These are phyloP conservation scores for Rhamnusium bicolor DNA, from an alignment of 2,888 invertebrate genomes.

Conservation along the genomic window DNA sequence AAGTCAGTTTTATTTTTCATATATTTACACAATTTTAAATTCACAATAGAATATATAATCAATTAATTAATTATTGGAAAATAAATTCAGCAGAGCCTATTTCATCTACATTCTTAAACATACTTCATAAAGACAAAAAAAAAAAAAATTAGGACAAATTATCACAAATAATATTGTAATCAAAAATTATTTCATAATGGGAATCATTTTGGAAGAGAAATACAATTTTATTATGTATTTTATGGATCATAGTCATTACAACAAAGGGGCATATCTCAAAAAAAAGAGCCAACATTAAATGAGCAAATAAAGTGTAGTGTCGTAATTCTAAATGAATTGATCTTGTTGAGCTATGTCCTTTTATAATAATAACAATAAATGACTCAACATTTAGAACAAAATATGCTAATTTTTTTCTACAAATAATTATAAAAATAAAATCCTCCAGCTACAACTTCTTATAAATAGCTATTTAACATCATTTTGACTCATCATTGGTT, in stretches of 20 bases:
- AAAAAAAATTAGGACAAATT: not conserved
- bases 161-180: not conserved
- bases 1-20: constrained; percentile 4
- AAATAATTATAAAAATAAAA: not conserved
- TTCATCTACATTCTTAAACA: not conserved
- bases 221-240: not conserved
- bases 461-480: not conserved
- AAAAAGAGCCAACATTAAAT: too few species aligned
- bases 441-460: not conserved
- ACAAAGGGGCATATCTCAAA: too few species aligned
- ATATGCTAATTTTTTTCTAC: not conserved
- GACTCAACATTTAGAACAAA: not conserved
- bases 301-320: too few species aligned
- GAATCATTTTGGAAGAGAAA: not conserved
- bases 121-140: not conserved
- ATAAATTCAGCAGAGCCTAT: not conserved
- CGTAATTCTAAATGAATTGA: too few species aligned
- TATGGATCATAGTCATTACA: too few species aligned
- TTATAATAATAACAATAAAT: not conserved
- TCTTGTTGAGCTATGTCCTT: not conserved
- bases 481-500: not conserved
- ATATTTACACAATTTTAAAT: constrained; percentile 7
- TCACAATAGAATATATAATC: not conserved
- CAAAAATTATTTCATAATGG: not conserved
- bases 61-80: not conserved